Percentiles rank a stretch among this genome's conserved stretches.
Conservation (phyloP, 2,113 vertebrate genomes). For the Planiliza haematocheilus region DNA sequence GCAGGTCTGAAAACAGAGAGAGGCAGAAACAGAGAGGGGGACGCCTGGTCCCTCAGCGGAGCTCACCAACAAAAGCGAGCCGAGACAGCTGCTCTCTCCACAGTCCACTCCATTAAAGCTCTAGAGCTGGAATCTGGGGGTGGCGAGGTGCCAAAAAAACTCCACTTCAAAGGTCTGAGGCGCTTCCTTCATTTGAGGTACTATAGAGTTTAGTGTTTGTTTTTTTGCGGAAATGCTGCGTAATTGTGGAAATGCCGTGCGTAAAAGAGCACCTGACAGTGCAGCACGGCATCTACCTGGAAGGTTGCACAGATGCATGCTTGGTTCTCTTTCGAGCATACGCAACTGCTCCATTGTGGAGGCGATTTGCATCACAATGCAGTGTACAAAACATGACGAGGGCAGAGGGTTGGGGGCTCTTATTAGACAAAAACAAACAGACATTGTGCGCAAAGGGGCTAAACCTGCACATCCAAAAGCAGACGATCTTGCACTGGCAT, state of each 20-base stretch:
- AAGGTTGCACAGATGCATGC: constrained; percentile 25
- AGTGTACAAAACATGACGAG: constrained; percentile 47
- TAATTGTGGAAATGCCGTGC: constrained; percentile 47
- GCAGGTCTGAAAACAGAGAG: constrained; percentile 51
- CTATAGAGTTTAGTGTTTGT: constrained; percentile 33
- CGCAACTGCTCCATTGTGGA: constrained; percentile 41
- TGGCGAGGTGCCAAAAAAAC: constrained; percentile 76
- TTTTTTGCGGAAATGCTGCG: constrained; percentile 35
- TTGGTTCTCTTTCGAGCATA: not conserved
- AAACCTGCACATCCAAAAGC: not conserved
- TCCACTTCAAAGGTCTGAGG: constrained; percentile 71
- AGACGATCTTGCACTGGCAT: not conserved
- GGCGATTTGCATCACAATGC: constrained; percentile 69
- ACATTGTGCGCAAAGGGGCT: constrained; percentile 19
- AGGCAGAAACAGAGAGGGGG: constrained; percentile 12
- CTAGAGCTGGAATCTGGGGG: constrained; percentile 38
- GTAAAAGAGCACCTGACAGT: constrained; percentile 37
- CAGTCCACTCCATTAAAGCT: constrained; percentile 62
- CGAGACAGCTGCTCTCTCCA: constrained; percentile 72
- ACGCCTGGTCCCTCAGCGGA: constrained; percentile 54
- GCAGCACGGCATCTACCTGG: constrained; percentile 52
- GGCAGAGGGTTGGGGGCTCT: constrained; percentile 28
- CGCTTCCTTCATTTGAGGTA: constrained; percentile 57
- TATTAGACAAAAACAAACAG: constrained; percentile 50
- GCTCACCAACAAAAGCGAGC: constrained; percentile 70